phyloP scores from a whole-genome alignment of 1,140 invertebrate species.

The Nilaparvata lugens region DNA sequence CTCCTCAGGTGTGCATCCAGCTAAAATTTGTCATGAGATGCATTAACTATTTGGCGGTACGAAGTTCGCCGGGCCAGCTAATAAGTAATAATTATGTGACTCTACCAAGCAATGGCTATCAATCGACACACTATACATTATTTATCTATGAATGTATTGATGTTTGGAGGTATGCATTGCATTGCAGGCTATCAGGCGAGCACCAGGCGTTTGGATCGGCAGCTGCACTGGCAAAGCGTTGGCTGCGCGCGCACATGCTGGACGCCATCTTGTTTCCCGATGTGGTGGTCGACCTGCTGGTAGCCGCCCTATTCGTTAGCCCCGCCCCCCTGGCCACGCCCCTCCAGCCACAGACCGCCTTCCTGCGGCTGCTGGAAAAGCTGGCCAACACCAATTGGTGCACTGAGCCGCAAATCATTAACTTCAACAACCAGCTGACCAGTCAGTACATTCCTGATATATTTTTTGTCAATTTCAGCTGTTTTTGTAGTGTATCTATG shows the following conservation, averaged over 20 bases:
- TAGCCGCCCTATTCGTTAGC: conserved; percentile 62
- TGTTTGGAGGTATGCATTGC: too few relatives aligned
- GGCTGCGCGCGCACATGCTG: conserved; percentile 74
- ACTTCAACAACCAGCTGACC: conserved; percentile 66
- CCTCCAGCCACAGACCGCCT: conserved; percentile 55
- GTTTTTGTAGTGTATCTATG: too few relatives aligned
- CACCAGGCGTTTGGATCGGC: conserved; percentile 63
- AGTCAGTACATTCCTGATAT: conserved; percentile 47
- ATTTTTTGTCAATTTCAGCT: too few relatives aligned
- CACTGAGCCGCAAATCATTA: conserved; percentile 60
- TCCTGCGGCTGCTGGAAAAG: conserved; percentile 65
- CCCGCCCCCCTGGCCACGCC: conserved; percentile 49
- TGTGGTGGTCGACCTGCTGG: conserved; percentile 65
- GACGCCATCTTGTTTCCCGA: conserved; percentile 60
- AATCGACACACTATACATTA: too few relatives aligned
- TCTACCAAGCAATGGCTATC: too few relatives aligned
- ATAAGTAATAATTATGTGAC: too few relatives aligned
- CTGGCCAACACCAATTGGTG: conserved; percentile 64
- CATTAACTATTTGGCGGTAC: too few relatives aligned
- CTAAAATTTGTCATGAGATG: too few relatives aligned
- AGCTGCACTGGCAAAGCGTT: conserved; percentile 74
- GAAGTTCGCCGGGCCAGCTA: too few relatives aligned
- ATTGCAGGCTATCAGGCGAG: conserved; percentile 59
- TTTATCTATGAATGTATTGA: too few relatives aligned
- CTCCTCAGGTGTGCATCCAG: too few relatives aligned